Evolutionary conservation across 64 coral and sea anemone genomes (phyloP).

Genomic region (Actinia equina): DNA sequence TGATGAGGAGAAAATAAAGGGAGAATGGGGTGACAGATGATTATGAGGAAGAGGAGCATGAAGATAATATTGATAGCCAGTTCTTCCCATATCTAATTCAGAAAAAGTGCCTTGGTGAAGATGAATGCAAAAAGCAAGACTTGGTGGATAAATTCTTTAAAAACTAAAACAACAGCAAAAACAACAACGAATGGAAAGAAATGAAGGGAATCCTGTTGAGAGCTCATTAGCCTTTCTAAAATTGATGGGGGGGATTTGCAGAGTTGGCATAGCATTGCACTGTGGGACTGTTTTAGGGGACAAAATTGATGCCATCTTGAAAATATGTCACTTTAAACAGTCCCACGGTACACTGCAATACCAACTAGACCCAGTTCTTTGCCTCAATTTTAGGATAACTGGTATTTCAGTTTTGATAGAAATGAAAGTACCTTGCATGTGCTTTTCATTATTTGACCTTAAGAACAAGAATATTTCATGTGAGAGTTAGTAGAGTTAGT

Average conservation of each 20-base stretch:
- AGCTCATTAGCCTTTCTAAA: background rate
- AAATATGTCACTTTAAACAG: too few relatives aligned
- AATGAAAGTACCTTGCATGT: background rate
- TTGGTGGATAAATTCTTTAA: constrained; percentile 78
- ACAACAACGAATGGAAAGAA: background rate
- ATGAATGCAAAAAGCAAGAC: constrained; percentile 69
- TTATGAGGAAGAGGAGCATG: background rate
- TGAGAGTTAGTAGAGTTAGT: background rate
- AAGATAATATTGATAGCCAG: background rate
- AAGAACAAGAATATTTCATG: background rate
- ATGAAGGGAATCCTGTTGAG: background rate
- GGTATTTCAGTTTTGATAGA: background rate
- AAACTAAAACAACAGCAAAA: constrained; percentile 25
- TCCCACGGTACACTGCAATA: too few relatives aligned
- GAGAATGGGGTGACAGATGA: too few relatives aligned
- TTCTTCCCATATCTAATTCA: constrained; percentile 5
- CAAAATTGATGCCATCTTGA: too few relatives aligned
- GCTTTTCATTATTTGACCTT: background rate
- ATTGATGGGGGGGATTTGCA: too few relatives aligned
- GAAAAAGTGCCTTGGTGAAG: constrained; percentile 70
- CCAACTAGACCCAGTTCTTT: too few relatives aligned
- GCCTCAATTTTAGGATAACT: too few relatives aligned
- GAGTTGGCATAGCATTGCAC: too few relatives aligned
- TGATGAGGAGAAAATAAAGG: too few relatives aligned
- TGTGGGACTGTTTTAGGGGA: too few relatives aligned